Evolutionary conservation across 2,113 vertebrate species (phyloP).

Genomic region (Proterorhinus semilunaris): DNA sequence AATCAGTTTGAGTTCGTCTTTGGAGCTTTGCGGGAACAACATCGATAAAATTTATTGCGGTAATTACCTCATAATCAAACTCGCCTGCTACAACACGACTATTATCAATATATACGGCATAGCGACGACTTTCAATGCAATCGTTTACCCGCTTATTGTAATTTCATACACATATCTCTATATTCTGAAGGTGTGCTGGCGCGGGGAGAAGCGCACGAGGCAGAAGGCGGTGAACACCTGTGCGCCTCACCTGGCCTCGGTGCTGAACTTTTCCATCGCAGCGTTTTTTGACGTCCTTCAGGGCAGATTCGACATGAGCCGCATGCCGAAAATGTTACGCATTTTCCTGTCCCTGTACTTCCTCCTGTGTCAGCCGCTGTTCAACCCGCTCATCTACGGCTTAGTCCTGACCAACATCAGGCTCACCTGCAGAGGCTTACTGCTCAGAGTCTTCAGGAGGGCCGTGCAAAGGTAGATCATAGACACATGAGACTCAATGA

Average conservation of each 20-base stretch:
- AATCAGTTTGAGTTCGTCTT: conserved; percentile 23
- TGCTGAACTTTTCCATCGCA: conserved; percentile 23
- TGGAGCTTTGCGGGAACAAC: conserved; percentile 51
- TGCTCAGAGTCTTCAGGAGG: background rate
- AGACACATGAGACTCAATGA: no score
- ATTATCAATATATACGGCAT: conserved; percentile 48
- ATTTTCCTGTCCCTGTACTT: conserved; percentile 18
- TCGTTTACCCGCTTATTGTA: background rate
- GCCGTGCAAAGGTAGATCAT: no score
- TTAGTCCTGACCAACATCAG: conserved; percentile 14
- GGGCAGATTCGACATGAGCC: conserved; percentile 9
- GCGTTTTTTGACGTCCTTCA: background rate
- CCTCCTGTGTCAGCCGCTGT: conserved; percentile 9
- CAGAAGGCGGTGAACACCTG: conserved; percentile 38
- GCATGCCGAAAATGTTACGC: background rate
- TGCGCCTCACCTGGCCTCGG: conserved; percentile 33
- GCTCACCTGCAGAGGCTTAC: background rate
- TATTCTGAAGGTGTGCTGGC: conserved; percentile 31
- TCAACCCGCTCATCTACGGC: conserved; percentile 13
- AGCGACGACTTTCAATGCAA: background rate
- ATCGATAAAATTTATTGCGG: conserved; percentile 58
- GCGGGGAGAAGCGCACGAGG: conserved; percentile 3
- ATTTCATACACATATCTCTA: conserved; percentile 24
- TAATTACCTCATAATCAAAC: conserved; percentile 53
- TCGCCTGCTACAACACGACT: conserved; percentile 51